Base-by-base conservation (phyloP, 2,113 vertebrate genomes). In the Erythrocebus patas region DNA sequence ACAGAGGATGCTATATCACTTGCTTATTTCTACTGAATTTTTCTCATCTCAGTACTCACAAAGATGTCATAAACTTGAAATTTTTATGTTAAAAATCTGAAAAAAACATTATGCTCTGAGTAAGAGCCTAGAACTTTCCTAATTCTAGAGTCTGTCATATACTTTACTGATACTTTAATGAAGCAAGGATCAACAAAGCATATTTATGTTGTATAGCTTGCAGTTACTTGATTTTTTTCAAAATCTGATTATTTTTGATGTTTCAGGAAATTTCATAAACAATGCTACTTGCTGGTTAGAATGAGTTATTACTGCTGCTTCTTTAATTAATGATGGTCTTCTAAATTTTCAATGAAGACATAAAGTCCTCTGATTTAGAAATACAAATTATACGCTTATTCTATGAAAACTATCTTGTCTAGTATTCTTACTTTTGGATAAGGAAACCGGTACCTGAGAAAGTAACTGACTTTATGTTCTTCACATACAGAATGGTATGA, bases 1-100 rank as follows among this genome's bases (percentile, higher is more conserved):
- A 27, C 32, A 75, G 38, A 43, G 55, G 35, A 79, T 18, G 2
- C 25, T 27, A 1, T 27, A 70, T 68, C 61, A 75, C 20, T 86
- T 95, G 10, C 9, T 50, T 70, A 61, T n/a, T 83, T 14, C 35
- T 70, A 35, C 8, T 93, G n/a, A 89, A 25, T 32, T 76, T 50
- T 50, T 83, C 45, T 79, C 27, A 52, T 82, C 20, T 82, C 25
- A 18, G 20, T 89, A 30, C 57, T 82, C 70, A 70, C 7, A 64
- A 40, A 75, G 40, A 89, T 10, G 2, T 43, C 64, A 83, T 0
- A 50, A 7, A 90, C 40, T 79, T 61, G 11, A 17, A 20, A 35
- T 81, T 80, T 88, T 93, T 83, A 61, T 59, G 8, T 84, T 93
- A 40, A 89, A 97, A 97, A 61, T 85, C 8, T 82, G 27, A 79